Percentiles rank a stretch among this genome's conserved stretches.
phyloP scores from a whole-genome alignment of 2,888 invertebrate genomes.

The Sthenelais limicola region DNA sequence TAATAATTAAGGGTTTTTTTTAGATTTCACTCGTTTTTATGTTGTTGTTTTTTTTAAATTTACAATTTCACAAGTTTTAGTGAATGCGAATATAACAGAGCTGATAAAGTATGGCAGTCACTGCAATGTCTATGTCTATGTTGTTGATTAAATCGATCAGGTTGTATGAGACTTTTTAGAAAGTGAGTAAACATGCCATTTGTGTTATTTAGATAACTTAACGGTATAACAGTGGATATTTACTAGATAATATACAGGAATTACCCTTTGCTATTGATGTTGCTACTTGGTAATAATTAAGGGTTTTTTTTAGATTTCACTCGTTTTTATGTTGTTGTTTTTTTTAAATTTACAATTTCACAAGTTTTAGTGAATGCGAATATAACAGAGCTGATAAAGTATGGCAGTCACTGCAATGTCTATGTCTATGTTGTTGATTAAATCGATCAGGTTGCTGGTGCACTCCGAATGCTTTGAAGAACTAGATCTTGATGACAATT shows the following conservation, averaged over 20 bases:
- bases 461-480: constrained; percentile 67
- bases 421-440: not conserved
- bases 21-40: not conserved
- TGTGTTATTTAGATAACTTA: not conserved
- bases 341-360: too few species aligned
- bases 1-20: too few species aligned
- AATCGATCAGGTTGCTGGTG: constrained; percentile 63
- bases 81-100: too few species aligned
- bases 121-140: not conserved
- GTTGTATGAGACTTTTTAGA: constrained; percentile 65
- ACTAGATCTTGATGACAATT: constrained; percentile 69
- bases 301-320: too few species aligned
- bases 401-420: not conserved
- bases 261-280: too few species aligned
- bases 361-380: too few species aligned
- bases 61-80: too few species aligned
- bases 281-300: too few species aligned
- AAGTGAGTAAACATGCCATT: constrained; percentile 56
- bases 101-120: too few species aligned
- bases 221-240: not conserved
- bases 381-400: too few species aligned
- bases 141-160: constrained; percentile 54
- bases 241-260: not conserved
- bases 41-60: not conserved
- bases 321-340: not conserved